Conservation (phyloP, 2,797 vertebrate genomes). For the Vespertilio murinus region DNA sequence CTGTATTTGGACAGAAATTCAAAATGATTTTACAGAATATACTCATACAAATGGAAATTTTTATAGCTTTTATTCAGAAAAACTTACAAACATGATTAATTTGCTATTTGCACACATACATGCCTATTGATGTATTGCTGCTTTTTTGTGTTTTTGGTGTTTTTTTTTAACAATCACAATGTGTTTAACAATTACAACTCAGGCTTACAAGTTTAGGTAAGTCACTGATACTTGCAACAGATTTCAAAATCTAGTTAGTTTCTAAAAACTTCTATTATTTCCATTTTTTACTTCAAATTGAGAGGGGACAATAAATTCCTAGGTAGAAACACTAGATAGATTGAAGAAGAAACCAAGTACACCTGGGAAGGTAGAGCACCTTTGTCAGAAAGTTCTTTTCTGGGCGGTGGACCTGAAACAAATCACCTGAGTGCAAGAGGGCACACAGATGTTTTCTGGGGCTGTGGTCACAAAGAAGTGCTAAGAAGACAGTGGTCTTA, state of each 20-base stretch:
- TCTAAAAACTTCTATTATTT: not conserved
- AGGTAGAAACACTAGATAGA: not conserved
- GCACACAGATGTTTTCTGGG: not conserved
- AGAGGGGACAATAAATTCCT: not conserved
- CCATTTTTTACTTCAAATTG: not conserved
- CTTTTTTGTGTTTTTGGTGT: not conserved
- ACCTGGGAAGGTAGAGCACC: not conserved
- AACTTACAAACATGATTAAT: not conserved
- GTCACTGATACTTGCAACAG: not conserved
- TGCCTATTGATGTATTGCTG: not conserved
- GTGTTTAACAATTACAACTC: no score
- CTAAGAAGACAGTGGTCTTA: no score
- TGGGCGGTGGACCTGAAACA: not conserved
- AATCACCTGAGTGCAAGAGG: fast-evolving
- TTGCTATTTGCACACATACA: not conserved
- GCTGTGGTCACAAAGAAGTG: no score
- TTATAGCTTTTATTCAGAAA: not conserved
- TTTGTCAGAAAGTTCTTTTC: not conserved
- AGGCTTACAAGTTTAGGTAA: not conserved
- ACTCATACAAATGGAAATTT: not conserved
- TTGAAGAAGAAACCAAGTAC: not conserved
- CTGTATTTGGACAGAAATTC: not conserved
- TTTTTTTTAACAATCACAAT: not conserved
- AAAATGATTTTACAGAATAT: not conserved
- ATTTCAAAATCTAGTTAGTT: not conserved